Base-by-base conservation (phyloP, 2,888 invertebrate genomes). In the Pocota personata region DNA sequence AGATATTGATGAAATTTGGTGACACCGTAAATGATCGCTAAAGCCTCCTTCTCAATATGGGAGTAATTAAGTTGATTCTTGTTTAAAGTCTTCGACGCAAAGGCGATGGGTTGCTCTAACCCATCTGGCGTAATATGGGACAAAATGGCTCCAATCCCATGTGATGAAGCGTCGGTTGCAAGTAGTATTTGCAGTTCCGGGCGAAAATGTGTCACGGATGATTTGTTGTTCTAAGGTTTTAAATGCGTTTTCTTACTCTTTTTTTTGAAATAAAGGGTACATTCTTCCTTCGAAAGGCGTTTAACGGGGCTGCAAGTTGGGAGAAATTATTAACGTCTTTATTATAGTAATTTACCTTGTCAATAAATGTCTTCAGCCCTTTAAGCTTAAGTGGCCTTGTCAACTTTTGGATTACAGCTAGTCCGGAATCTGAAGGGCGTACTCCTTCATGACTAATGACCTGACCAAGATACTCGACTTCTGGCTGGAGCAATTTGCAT, bases 1-100 rank as follows among this genome's bases (percentile, higher is more conserved):
- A n/a, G n/a, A n/a, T n/a, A n/a, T n/a, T 90, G 88, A 67, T 91
- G 89, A 83, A 93, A 93, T 82, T 89, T 89, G 21, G 88, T 88
- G 1, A 92, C 88, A 2, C 89, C 91, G 72, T 87, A 92, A 21
- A 90, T 82, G 4, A 92, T 87, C 8, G 89, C 30, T 3, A 90
- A 87, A 2, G 90, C 91, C 87, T 89, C 89, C 19, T 87, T 88
- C 43, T 89, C 89, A 8, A 89, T 86, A 58, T 88, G 87, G 6
- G 82, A 91, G 82, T 90, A 89, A 27, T 82, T 87, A 69, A 87
- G 87, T 40, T 77, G 77, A 32, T 64, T 50, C 24, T 35, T 27
- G 32, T 66, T 62, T 8, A 66, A 91, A 89, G 21, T 62, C 40
- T 73, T 62, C 1, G 72, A 72, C 5, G 57, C 48, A 14, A 57